These are phyloP conservation scores for Ylistrum balloti DNA, from an alignment of 1,140 invertebrate species.

Conservation along the genomic window DNA sequence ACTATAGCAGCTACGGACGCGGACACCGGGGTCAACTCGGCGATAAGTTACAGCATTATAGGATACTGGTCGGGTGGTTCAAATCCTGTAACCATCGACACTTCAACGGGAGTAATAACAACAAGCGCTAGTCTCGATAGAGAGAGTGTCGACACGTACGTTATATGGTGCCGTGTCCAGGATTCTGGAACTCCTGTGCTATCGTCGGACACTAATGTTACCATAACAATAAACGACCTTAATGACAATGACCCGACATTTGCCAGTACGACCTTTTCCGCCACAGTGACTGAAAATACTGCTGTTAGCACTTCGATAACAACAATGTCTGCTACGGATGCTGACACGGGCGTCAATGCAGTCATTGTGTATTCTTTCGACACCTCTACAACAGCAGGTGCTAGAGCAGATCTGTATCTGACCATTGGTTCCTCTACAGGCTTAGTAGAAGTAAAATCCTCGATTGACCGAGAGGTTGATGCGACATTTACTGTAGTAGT, in stretches of 20 bases:
- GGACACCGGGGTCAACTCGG: constrained; percentile 64
- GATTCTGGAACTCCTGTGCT: constrained; percentile 55
- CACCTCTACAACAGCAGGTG: constrained; percentile 83
- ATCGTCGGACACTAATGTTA: constrained; percentile 43
- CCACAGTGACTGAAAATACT: constrained; percentile 85
- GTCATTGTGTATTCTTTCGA: constrained; percentile 89
- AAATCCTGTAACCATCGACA: constrained; percentile 56
- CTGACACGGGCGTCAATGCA: constrained; percentile 90
- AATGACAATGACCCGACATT: constrained; percentile 67
- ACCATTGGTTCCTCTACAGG: constrained; percentile 51
- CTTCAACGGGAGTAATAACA: constrained; percentile 59
- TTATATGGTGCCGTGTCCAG: constrained; percentile 51
- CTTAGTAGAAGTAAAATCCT: constrained; percentile 32
- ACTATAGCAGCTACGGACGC: constrained; percentile 65
- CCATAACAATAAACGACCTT: constrained; percentile 56
- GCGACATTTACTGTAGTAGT: constrained; percentile 58
- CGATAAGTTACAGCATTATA: constrained; percentile 63
- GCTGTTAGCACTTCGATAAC: constrained; percentile 77
- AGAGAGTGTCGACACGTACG: constrained; percentile 57
- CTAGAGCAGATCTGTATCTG: constrained; percentile 48
- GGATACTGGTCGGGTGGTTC: constrained; percentile 59
- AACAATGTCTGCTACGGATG: constrained; percentile 89
- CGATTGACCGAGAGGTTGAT: constrained; percentile 55
- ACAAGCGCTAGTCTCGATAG: constrained; percentile 60
- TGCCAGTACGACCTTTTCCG: constrained; percentile 66